Conservation (phyloP, 1,140 invertebrate genomes). For the Ruditapes philippinarum region DNA sequence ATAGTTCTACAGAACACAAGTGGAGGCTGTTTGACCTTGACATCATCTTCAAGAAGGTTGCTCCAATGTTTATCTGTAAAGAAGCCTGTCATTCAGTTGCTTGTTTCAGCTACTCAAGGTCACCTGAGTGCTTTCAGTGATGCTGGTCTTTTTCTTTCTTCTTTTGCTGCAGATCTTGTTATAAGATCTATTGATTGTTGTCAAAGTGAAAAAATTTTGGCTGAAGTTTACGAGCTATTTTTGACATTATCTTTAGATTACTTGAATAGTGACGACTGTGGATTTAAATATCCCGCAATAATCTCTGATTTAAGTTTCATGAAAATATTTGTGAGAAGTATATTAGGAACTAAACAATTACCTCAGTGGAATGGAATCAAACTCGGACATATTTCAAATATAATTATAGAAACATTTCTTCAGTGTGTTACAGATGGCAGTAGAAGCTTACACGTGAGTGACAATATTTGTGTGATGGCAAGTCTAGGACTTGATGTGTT, state of each 20-base stretch:
- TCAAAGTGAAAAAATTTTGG: slow-evolving; percentile 50
- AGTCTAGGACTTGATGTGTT: slow-evolving; percentile 33
- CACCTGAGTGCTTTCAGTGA: slow-evolving; percentile 71
- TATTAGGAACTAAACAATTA: slow-evolving; percentile 67
- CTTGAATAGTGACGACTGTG: slow-evolving; percentile 58
- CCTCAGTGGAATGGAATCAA: slow-evolving; percentile 46
- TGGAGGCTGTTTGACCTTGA: slow-evolving; percentile 72
- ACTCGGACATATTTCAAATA: slow-evolving; percentile 51
- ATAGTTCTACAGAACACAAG: slow-evolving; percentile 71
- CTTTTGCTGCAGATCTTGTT: slow-evolving; percentile 60
- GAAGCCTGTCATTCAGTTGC: slow-evolving; percentile 71
- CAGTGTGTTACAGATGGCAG: slow-evolving; percentile 59
- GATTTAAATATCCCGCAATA: slow-evolving; percentile 50
- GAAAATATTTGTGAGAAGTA: slow-evolving; percentile 65
- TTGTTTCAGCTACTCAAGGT: slow-evolving; percentile 66
- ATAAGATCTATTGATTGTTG: slow-evolving; percentile 50
- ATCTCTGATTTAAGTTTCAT: slow-evolving; percentile 68
- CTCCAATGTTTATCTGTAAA: slow-evolving; percentile 62
- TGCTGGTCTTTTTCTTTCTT: slow-evolving; percentile 69
- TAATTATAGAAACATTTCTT: slow-evolving; percentile 73
- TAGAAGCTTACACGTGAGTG: not conserved
- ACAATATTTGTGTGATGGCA: slow-evolving; percentile 66
- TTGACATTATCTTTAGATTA: slow-evolving; percentile 47
- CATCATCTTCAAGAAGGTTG: slow-evolving; percentile 64
- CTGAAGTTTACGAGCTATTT: slow-evolving; percentile 67